phyloP scores from a whole-genome alignment of 2,888 invertebrate genomes.

The Eurytoma adleriae region DNA sequence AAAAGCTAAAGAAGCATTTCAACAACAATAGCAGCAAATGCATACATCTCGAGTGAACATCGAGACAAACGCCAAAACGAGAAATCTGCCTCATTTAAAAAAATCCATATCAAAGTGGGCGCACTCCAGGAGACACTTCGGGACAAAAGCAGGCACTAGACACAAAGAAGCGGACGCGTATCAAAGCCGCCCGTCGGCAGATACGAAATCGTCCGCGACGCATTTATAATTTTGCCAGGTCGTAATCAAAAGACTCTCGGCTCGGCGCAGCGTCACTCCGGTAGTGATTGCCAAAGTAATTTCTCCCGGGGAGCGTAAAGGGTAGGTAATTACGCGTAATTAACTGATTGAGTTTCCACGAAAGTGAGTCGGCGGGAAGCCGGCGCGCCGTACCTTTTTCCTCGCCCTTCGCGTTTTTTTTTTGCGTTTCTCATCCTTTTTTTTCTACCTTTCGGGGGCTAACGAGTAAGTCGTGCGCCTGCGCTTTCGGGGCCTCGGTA shows the following conservation, averaged over 20 bases:
- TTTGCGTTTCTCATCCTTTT: neutral
- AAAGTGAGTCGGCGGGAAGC: neutral
- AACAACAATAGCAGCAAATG: no score
- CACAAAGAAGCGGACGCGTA: neutral
- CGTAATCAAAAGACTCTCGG: neutral
- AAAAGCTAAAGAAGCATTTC: no score
- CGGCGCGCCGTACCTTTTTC: neutral
- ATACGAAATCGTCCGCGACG: neutral
- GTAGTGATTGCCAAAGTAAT: constrained; percentile 45
- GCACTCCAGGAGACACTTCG: constrained; percentile 1
- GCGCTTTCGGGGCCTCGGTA: neutral
- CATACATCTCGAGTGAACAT: no score
- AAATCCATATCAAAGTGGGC: neutral
- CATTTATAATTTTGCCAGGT: no score
- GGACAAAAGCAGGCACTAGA: neutral
- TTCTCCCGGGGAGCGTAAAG: constrained; percentile 25
- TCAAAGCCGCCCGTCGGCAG: neutral
- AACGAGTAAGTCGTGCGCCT: neutral
- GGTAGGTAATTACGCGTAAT: constrained; percentile 42
- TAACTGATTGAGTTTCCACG: constrained; percentile 41
- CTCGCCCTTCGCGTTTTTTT: neutral
- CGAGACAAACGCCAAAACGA: no score
- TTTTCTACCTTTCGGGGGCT: neutral
- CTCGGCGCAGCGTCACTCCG: neutral
- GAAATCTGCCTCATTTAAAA: neutral